Percentiles rank a stretch among this genome's conserved stretches.
These are phyloP conservation scores for Sthenelais limicola DNA, from an alignment of 2,888 invertebrate genomes.

Conservation along the genomic window DNA sequence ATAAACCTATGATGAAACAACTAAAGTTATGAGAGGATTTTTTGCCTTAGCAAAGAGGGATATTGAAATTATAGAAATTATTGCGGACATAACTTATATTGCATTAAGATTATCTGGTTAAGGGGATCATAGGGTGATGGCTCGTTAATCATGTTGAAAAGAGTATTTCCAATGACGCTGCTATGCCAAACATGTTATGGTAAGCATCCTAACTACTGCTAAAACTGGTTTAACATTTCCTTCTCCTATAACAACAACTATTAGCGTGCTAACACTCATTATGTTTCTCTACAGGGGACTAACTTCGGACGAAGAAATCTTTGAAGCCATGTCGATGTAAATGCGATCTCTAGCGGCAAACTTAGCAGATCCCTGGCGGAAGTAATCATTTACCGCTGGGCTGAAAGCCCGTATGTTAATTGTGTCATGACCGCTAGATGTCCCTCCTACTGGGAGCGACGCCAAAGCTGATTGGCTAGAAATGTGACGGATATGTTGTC, in stretches of 20 bases:
- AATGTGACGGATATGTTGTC: slow-evolving; percentile 32
- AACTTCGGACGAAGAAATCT: background rate
- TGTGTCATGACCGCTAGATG: slow-evolving; percentile 34
- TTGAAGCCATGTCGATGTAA: background rate
- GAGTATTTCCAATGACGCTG: slow-evolving; percentile 1
- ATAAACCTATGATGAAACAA: no score
- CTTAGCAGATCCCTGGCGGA: slow-evolving; percentile 14
- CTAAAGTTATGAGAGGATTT: no score
- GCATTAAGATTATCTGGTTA: no score
- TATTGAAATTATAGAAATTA: no score
- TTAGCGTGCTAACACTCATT: slow-evolving; percentile 16
- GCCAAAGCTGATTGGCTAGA: slow-evolving; percentile 19
- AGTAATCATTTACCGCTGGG: slow-evolving; percentile 34
- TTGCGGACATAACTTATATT: no score
- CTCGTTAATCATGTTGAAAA: slow-evolving; percentile 1
- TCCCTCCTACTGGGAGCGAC: slow-evolving; percentile 30
- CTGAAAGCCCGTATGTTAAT: slow-evolving; percentile 33
- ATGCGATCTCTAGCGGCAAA: slow-evolving; percentile 12
- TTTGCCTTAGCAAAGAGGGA: no score
- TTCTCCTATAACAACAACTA: slow-evolving; percentile 7
- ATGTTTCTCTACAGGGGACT: slow-evolving; percentile 4
- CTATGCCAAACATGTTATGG: slow-evolving; percentile 11
- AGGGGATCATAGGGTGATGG: background rate
- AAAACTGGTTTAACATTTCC: slow-evolving; percentile 28
- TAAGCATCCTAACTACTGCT: background rate